Conservation (phyloP, 2,113 vertebrate genomes). For the Barbus barbus region DNA sequence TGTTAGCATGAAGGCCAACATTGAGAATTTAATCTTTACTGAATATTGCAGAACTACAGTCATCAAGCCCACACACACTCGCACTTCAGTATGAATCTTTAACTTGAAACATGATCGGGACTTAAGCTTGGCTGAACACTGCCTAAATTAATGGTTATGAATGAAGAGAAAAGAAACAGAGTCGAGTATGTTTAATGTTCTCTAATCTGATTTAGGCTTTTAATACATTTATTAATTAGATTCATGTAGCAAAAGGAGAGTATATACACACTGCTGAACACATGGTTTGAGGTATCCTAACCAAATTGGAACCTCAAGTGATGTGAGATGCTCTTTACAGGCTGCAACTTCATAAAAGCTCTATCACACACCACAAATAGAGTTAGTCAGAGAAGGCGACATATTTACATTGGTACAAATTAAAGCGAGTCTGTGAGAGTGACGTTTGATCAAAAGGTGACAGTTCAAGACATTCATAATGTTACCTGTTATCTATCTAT, state of each 20-base stretch:
- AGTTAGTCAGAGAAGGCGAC: not conserved
- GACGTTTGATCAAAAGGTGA: no score
- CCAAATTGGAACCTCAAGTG: not conserved
- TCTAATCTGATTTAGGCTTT: not conserved
- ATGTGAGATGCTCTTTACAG: not conserved
- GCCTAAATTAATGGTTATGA: conserved; percentile 9
- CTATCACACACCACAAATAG: not conserved
- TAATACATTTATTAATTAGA: not conserved
- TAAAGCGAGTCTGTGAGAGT: not conserved
- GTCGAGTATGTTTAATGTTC: conserved; percentile 1
- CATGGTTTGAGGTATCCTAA: not conserved
- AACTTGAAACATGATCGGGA: conserved; percentile 27
- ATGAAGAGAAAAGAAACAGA: not conserved
- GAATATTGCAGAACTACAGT: conserved; percentile 4
- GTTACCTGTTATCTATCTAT: no score
- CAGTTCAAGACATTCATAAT: no score
- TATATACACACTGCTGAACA: not conserved
- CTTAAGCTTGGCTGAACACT: conserved; percentile 3
- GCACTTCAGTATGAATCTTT: conserved; percentile 4
- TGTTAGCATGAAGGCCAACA: conserved; percentile 29
- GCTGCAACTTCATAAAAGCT: not conserved
- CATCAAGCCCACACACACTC: conserved; percentile 31
- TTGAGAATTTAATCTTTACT: conserved; percentile 16
- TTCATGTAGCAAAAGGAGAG: not conserved
- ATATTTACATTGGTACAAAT: not conserved